phyloP scores from a whole-genome alignment of 2,888 invertebrate genomes.

The Plusia festucae region DNA sequence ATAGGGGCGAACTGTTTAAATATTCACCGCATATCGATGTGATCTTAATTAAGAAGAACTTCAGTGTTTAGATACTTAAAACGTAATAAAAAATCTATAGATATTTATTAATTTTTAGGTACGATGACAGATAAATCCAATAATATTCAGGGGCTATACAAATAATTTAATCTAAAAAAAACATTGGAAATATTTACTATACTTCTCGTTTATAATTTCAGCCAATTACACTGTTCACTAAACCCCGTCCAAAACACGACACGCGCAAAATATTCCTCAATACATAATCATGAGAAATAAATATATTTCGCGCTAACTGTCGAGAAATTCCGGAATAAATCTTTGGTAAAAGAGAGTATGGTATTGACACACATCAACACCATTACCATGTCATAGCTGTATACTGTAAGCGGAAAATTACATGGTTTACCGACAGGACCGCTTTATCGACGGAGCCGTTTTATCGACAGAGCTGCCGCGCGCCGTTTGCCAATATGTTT shows the following conservation, averaged over 20 bases:
- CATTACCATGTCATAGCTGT: constrained; percentile 46
- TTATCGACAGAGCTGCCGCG: constrained; percentile 1
- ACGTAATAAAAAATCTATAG: too few species aligned
- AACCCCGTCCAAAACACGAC: constrained; percentile 24
- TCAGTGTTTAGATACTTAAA: not conserved
- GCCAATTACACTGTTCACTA: not conserved
- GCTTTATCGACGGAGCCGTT: not conserved
- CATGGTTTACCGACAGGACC: constrained; percentile 8
- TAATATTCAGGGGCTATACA: too few species aligned
- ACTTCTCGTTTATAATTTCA: too few species aligned
- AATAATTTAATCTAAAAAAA: too few species aligned
- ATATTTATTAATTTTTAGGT: too few species aligned
- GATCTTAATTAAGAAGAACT: not conserved
- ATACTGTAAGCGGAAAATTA: constrained; percentile 52
- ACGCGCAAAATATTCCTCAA: constrained; percentile 52
- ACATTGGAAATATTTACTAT: too few species aligned
- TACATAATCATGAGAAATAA: constrained; percentile 52
- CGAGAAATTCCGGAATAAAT: constrained; percentile 42
- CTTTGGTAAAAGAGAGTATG: constrained; percentile 52
- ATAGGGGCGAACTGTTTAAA: constrained; percentile 3
- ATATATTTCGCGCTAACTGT: constrained; percentile 51
- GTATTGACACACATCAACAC: constrained; percentile 52
- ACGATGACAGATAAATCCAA: too few species aligned
- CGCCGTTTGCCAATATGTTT: not conserved
- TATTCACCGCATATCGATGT: not conserved